phyloP scores from a whole-genome alignment of 2,888 invertebrate genomes.

The Lithosia quadra region DNA sequence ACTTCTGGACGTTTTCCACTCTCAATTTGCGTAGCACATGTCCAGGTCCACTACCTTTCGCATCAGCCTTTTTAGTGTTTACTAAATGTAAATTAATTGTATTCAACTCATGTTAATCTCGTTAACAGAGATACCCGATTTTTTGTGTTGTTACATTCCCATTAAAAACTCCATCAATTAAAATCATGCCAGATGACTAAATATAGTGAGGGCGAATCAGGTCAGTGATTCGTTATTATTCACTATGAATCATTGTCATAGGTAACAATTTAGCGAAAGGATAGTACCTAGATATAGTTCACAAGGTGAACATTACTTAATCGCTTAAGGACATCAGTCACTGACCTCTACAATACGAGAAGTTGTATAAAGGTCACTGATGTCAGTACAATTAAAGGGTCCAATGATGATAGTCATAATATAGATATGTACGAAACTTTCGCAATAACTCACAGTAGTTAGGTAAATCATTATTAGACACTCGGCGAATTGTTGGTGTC shows the following conservation, averaged over 20 bases:
- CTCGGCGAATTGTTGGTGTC: too few species aligned
- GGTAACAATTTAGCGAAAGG: constrained; percentile 1
- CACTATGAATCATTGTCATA: not conserved
- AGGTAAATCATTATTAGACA: not conserved
- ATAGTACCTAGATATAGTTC: too few species aligned
- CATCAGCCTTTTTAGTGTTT: too few species aligned
- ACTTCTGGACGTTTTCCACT: too few species aligned
- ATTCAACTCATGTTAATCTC: too few species aligned
- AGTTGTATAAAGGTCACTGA: not conserved
- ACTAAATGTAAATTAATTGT: too few species aligned
- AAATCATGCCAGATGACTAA: not conserved
- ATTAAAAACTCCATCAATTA: not conserved
- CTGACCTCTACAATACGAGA: constrained; percentile 1
- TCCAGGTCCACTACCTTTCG: too few species aligned
- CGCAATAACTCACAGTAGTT: too few species aligned
- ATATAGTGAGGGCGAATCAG: not conserved
- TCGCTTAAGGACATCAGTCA: constrained; percentile 11
- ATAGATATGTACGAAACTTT: not conserved
- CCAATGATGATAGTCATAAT: not conserved
- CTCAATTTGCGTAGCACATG: too few species aligned
- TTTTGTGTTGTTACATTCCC: not conserved
- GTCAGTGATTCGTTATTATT: too few species aligned
- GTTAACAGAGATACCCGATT: too few species aligned
- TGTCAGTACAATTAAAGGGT: not conserved
- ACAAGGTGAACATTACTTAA: constrained; percentile 9